Evolutionary conservation across 2,797 vertebrate genomes (phyloP).

Genomic region (Sebastiscus tertius): DNA sequence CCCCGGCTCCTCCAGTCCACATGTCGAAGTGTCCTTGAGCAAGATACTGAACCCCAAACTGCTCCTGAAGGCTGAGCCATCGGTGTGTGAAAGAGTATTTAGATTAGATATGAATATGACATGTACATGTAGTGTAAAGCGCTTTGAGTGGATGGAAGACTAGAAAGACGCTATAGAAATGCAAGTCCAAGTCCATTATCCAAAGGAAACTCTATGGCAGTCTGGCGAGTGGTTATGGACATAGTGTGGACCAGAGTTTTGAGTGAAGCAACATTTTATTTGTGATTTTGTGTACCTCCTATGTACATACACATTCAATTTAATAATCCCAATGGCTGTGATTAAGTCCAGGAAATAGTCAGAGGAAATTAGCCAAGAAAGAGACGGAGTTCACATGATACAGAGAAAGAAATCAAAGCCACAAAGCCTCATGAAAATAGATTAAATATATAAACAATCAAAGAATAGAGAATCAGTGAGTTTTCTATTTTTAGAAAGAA

Average conservation of each 20-base stretch:
- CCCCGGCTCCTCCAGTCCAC: no score
- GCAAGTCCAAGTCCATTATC: neutral
- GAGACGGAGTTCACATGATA: neutral
- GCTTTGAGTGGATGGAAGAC: no score
- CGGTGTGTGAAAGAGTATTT: no score
- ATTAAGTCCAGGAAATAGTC: neutral
- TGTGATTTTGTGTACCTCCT: neutral
- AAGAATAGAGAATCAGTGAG: neutral
- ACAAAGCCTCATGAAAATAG: neutral
- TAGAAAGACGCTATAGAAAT: no score
- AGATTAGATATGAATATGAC: no score
- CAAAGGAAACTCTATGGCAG: neutral
- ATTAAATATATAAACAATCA: neutral
- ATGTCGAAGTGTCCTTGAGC: no score
- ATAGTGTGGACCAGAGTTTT: neutral
- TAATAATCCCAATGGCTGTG: neutral
- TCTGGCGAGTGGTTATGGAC: neutral
- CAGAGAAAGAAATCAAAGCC: neutral
- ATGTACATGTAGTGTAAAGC: no score
- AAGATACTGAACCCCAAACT: no score
- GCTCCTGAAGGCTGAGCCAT: no score
- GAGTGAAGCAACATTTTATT: neutral
- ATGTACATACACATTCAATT: neutral
- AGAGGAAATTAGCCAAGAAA: neutral
- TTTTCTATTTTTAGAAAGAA: conserved; percentile 14